Conservation (phyloP, 2,888 invertebrate genomes). For the Caenorhabditis sp. region DNA sequence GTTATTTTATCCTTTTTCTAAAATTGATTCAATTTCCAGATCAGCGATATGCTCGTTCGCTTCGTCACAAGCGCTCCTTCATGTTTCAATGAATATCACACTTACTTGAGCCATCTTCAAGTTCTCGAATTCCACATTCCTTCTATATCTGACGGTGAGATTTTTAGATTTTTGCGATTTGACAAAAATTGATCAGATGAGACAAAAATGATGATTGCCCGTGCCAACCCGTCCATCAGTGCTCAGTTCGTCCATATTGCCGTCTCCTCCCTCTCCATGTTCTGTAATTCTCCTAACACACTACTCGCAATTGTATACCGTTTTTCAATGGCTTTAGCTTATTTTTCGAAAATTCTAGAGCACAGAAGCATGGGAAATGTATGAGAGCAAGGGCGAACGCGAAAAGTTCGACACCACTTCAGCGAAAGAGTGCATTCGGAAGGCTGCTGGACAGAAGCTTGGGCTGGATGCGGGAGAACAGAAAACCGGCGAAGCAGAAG, state of each 20-base stretch:
- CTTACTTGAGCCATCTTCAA: slow-evolving; percentile 28
- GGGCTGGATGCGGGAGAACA: slow-evolving; percentile 21
- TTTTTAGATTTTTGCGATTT: not conserved
- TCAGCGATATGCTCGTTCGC: slow-evolving; percentile 46
- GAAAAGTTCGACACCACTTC: slow-evolving; percentile 26
- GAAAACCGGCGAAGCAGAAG: slow-evolving; percentile 4
- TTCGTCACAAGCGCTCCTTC: slow-evolving; percentile 59
- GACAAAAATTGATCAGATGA: slow-evolving; percentile 20
- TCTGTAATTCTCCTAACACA: slow-evolving; percentile 51
- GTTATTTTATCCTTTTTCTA: not conserved
- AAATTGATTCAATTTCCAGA: slow-evolving; percentile 20
- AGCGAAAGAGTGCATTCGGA: slow-evolving; percentile 31
- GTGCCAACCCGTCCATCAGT: slow-evolving; percentile 23
- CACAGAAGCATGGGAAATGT: slow-evolving; percentile 34
- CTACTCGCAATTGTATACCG: slow-evolving; percentile 40
- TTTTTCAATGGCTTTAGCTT: not conserved
- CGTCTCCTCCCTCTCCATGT: slow-evolving; percentile 22
- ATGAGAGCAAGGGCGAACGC: not conserved
- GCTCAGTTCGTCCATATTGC: slow-evolving; percentile 39
- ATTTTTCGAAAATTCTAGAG: slow-evolving; percentile 20
- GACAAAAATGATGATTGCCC: slow-evolving; percentile 28
- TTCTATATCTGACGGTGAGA: slow-evolving; percentile 12
- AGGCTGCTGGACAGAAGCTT: slow-evolving; percentile 35
- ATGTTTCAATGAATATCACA: slow-evolving; percentile 47
- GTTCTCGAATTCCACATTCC: slow-evolving; percentile 42